Evolutionary conservation across 2,113 vertebrate genomes (phyloP).

Genomic region (Clarias batrachus): DNA sequence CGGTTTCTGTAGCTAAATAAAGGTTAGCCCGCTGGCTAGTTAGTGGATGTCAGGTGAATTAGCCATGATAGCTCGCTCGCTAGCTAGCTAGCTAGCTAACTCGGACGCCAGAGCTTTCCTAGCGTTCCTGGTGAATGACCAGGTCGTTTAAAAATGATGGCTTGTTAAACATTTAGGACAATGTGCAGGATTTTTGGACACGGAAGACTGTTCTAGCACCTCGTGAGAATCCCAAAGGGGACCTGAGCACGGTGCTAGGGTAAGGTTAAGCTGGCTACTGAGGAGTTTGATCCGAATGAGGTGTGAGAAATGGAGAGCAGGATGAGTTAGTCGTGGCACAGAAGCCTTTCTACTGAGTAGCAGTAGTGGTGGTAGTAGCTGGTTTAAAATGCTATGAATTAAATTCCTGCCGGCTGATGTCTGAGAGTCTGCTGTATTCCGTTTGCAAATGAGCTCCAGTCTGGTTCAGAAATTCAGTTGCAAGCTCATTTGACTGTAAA

Average conservation of each 20-base stretch:
- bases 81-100: neutral
- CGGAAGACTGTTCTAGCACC: neutral
- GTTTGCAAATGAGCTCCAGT: neutral
- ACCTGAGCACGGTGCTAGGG: neutral
- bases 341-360: neutral
- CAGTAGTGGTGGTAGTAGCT: too few species aligned
- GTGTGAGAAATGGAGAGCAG: neutral
- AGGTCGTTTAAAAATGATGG: neutral
- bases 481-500: neutral
- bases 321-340: neutral
- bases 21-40: neutral
- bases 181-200: neutral
- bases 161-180: neutral
- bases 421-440: neutral
- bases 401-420: neutral
- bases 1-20: neutral
- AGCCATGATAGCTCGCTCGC: neutral
- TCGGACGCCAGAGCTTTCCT: neutral
- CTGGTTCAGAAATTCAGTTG: neutral
- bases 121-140: neutral
- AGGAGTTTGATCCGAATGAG: neutral
- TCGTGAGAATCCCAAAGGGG: neutral
- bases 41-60: constrained; percentile 19
- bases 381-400: neutral
- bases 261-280: neutral